Base-by-base conservation (phyloP, 2,113 vertebrate genomes). In the Acrocephalus arundinaceus region DNA sequence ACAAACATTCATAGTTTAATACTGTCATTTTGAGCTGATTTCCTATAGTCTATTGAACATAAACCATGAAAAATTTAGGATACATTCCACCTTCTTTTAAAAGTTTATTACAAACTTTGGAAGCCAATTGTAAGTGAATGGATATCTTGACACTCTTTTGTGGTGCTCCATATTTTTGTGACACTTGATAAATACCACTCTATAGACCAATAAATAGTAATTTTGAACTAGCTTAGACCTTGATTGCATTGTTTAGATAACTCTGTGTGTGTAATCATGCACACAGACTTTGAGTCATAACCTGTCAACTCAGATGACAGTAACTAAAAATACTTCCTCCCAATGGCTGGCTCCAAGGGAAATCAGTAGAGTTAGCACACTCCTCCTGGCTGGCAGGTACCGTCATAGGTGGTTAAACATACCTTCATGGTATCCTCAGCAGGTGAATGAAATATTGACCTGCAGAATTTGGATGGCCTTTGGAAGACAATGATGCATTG, bases 1-100 rank as follows among this genome's bases (percentile, higher is more conserved):
- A 80, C 67, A 94, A 94, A 85, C 87, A 78, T 95, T 94, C 65
- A 25, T 88, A 93, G 89, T 84, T 93, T 93, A 95, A 95, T 92
- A 76, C 79, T 95, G 83, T 93, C 80, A 84, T 82, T 85, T 90
- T 91, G 52, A 91, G 91, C 74, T 73, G 86, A 95, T 94, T 94
- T 94, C 72, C 75, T 92, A 67, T 94, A 79, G 37, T 31, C 52
- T 93, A 91, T 91, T 93, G 91, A 93, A 89, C 68, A 86, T 91
- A 96, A 96, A 79, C 80, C n/a, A 74, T 67, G 84, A 89, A 84
- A 89, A 92, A 92, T 59, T 81, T 90, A 87, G 62, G 83, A 51
- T 88, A 61, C 24, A 22, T 86, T 94, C 90, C 11, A 68, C 91
- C 61, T 67, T 75, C 73, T 95, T 89, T 78, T 76, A 76, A 46